phyloP scores from a whole-genome alignment of 2,888 invertebrate genomes.

The Drosophila bunnanda region DNA sequence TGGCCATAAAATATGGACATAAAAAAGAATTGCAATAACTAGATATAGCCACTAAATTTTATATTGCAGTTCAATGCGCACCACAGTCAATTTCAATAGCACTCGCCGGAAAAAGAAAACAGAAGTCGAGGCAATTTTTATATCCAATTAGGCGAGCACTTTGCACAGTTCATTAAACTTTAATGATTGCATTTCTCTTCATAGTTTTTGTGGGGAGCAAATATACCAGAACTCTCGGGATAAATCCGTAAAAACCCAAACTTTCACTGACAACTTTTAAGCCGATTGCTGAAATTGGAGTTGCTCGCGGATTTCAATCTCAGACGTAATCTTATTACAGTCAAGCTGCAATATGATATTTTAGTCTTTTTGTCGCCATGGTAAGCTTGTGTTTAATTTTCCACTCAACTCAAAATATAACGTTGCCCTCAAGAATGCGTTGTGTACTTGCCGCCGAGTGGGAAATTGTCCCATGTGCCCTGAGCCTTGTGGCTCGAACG shows the following conservation, averaged over 20 bases:
- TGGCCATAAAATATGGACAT: slow-evolving; percentile 33
- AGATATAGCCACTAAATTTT: slow-evolving; percentile 22
- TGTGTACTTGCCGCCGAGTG: neutral
- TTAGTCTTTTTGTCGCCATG: slow-evolving; percentile 19
- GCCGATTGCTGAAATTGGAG: slow-evolving; percentile 14
- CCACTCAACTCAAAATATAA: slow-evolving; percentile 22
- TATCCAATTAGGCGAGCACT: slow-evolving; percentile 20
- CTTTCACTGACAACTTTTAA: slow-evolving; percentile 15
- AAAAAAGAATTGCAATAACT: slow-evolving; percentile 21
- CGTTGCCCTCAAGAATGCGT: slow-evolving; percentile 10
- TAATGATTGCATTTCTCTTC: slow-evolving; percentile 8
- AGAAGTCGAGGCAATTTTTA: slow-evolving; percentile 13
- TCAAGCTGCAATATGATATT: slow-evolving; percentile 19
- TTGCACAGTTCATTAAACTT: slow-evolving; percentile 23
- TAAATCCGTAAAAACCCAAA: neutral
- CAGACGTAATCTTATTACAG: slow-evolving; percentile 11
- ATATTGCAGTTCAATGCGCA: slow-evolving; percentile 16
- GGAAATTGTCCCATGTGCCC: slow-evolving; percentile 14
- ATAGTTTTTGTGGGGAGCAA: neutral
- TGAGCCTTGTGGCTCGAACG: slow-evolving; percentile 2
- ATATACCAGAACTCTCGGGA: neutral
- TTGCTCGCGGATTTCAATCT: slow-evolving; percentile 13
- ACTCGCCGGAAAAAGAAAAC: slow-evolving; percentile 2
- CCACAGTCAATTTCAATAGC: slow-evolving; percentile 4
- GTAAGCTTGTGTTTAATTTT: slow-evolving; percentile 26